Conservation (phyloP, 2,113 vertebrate genomes). For the Cyanistes caeruleus region DNA sequence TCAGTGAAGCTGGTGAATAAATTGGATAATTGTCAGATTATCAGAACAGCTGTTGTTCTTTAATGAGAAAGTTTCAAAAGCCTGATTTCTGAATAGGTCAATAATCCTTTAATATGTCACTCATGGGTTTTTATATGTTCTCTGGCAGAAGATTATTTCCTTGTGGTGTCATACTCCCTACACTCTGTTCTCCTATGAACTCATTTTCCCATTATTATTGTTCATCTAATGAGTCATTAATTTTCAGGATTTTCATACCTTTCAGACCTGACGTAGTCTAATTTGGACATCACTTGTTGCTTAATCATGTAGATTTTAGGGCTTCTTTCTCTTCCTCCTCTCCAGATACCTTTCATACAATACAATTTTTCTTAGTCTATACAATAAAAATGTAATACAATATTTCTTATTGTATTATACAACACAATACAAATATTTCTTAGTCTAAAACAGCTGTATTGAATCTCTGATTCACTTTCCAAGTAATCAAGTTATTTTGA, state of each 20-base stretch:
- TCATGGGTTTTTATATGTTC: not conserved
- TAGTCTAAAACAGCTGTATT: not conserved
- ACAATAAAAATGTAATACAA: no score
- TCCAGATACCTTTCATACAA: not conserved
- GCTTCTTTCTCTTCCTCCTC: not conserved
- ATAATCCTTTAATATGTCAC: not conserved
- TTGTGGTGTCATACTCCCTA: not conserved
- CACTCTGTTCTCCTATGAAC: not conserved
- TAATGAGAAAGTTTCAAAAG: not conserved
- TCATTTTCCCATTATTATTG: not conserved
- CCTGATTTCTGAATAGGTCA: not conserved
- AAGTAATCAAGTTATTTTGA: not conserved
- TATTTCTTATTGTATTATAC: no score
- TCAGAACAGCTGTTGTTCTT: not conserved
- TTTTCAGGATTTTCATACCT: not conserved
- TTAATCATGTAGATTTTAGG: not conserved
- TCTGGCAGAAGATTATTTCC: not conserved
- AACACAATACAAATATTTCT: not conserved
- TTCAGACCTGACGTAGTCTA: not conserved
- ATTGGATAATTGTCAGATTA: not conserved
- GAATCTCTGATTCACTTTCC: not conserved
- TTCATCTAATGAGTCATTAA: not conserved
- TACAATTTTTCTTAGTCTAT: not conserved
- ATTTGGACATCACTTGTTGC: not conserved
- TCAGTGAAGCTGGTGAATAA: not conserved